Evolutionary conservation across 2,797 vertebrate genomes (phyloP).

Genomic region (Pelochelys cantorii): DNA sequence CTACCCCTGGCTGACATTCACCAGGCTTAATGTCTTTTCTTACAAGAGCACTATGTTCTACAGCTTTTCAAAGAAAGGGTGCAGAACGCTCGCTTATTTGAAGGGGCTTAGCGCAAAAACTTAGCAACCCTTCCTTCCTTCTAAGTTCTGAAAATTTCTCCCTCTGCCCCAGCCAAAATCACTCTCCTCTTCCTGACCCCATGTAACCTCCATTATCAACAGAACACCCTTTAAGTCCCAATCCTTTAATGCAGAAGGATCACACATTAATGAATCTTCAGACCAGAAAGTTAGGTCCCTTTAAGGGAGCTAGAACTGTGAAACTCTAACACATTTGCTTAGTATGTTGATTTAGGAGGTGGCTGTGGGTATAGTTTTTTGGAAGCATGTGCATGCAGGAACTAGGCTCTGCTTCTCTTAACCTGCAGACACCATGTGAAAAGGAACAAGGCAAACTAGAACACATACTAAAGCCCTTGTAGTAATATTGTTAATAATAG

Average conservation of each 20-base stretch:
- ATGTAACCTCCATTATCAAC: rapidly evolving
- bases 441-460: neutral
- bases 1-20: slow-evolving; percentile 10
- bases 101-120: neutral
- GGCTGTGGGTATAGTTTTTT: neutral
- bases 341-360: neutral
- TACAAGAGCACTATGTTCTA: neutral
- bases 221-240: neutral
- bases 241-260: neutral
- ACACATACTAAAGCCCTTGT: neutral
- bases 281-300: neutral
- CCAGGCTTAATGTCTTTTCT: slow-evolving; percentile 32
- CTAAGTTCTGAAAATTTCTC: neutral
- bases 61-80: neutral
- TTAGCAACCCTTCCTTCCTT: neutral
- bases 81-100: neutral
- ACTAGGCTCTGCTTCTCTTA: neutral
- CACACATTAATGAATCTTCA: neutral
- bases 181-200: neutral
- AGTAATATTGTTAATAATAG: neutral
- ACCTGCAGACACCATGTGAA: neutral
- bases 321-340: neutral
- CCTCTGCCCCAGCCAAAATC: neutral
- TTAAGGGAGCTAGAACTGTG: neutral
- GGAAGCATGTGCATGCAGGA: neutral